Base-by-base conservation (phyloP, 2,888 invertebrate species). In the Zaprionus bogoriensis region DNA sequence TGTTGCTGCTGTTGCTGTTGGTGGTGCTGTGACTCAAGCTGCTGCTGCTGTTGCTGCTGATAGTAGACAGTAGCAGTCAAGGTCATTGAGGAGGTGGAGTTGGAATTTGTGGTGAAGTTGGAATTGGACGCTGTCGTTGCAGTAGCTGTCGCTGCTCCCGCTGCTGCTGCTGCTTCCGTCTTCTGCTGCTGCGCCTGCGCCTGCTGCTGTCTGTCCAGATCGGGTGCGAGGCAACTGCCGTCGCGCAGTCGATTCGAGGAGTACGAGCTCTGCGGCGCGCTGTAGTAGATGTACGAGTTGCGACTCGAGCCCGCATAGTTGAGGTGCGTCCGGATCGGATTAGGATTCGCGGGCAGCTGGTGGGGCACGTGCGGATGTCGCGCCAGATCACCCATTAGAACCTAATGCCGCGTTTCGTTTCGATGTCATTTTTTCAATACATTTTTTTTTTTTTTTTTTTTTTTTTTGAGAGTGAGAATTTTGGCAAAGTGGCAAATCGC, bases 11-110 rank as follows among this genome's bases (percentile, higher is more conserved):
- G 64, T 1, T 62, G 42, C 3, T 67, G 52, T 2, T 57, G 54
- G 0, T 67, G 54, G 0, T 62, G 61, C 17, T 74, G 84, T n/a
- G 79, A 67, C 19, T 82, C n/a, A n/a, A n/a, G n/a, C 3, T 57
- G 54, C 1, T 67, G 54, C 0, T 62, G 61, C 17, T 74, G 84
- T n/a, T 82, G 67, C 19, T 82, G 75, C 30, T 79, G 77, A 74
- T 88, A 82, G 69, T 83, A 88, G 27, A 86, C 75, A 10, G 75
- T 82, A 14, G 82, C 82, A 51, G 81, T 87, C 9, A 82, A 48
- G 5, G 80, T 80, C 79, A 74, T 84, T 38, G 79, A 69, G 9
- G 63, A 32, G 41, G 44, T 28, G 30, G 42, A 25, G 23, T 38
- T 51, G 30, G 41, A 12, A 7, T 36, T 22, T 19, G 19, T n/a